Base-by-base conservation (phyloP, 64 coral and sea anemone species). In the Montipora cactus region DNA sequence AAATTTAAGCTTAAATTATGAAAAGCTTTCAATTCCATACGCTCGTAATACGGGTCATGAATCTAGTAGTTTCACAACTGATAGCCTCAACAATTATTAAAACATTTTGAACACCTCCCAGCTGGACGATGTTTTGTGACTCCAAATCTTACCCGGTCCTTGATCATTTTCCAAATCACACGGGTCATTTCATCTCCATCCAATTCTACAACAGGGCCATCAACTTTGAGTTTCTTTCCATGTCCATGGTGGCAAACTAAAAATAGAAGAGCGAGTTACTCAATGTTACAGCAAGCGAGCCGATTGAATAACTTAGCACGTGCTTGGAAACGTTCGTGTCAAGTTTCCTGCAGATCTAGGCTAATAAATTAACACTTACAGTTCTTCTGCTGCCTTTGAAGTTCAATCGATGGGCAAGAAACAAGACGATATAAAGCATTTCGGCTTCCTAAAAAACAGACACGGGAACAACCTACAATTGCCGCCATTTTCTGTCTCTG, bases 151-250 rank as follows among this genome's bases (percentile, higher is more conserved):
- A 99, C 98, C 81, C 92, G 96, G 76, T 99, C 95, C 49, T 99
- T 99, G 44, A 99, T 99, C 95, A 96, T 99, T 83, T 91, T 89
- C 98, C 98, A 99, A 25, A 99, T 99, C 51, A 99, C 93, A 69
- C 98, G 89, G 10, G 98, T 99, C 98, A 99, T 99, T 91, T 99
- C 98, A 78, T 99, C 98, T 16, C 98, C 98, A 47, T 99, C 98
- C 53, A 99, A 59, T 77, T 99, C 98, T 15, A 99, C 98, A 55
- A 99, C 92, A 58, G 98, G 95, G 12, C 98, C 98, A 79, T 92
- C 64, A 0, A 99, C 98, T 89, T 99, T 79, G 49, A 99, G 87
- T 93, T 95, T 98, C 22, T n/a, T 78, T 4, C 66, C 73, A 3
- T 88, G 88, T 83, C 59, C 80, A 46, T 67, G 19, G 66, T 53